These are phyloP conservation scores for Melanotus villosus DNA, from an alignment of 2,888 invertebrate genomes.

Conservation along the genomic window DNA sequence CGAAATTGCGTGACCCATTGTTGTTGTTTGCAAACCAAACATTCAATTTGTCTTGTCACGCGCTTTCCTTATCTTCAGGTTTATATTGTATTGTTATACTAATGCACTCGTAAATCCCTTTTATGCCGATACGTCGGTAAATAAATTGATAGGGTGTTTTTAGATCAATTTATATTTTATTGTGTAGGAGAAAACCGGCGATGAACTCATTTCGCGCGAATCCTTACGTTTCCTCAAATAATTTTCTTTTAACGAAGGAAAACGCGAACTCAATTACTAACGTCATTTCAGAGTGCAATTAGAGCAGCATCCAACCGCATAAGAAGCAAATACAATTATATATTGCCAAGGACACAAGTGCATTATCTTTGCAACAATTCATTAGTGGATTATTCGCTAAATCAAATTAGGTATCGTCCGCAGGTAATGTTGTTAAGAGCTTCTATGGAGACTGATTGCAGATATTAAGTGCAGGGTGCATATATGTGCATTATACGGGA, in stretches of 20 bases:
- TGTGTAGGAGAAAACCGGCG: not conserved
- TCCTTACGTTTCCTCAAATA: not conserved
- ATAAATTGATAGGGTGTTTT: slow-evolving; percentile 39
- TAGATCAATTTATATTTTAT: slow-evolving; percentile 37
- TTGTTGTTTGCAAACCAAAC: slow-evolving; percentile 46
- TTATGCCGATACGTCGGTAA: slow-evolving; percentile 35
- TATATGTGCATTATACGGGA: slow-evolving; percentile 11
- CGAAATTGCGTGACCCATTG: slow-evolving; percentile 48
- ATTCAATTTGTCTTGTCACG: slow-evolving; percentile 48
- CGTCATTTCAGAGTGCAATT: not conserved
- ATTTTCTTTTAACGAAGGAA: not conserved
- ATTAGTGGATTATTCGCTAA: slow-evolving; percentile 14
- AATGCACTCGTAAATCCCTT: slow-evolving; percentile 42
- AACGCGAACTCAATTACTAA: not conserved
- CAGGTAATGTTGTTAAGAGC: slow-evolving; percentile 36
- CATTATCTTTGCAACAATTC: slow-evolving; percentile 6
- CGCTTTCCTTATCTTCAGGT: slow-evolving; percentile 46
- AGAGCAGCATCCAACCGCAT: not conserved
- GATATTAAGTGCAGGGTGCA: slow-evolving; percentile 19
- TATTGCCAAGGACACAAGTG: not conserved
- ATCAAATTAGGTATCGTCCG: slow-evolving; percentile 27
- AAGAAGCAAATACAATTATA: slow-evolving; percentile 1
- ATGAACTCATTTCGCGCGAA: not conserved
- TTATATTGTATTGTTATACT: slow-evolving; percentile 44
- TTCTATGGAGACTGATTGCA: slow-evolving; percentile 34